Conservation (phyloP, 2,113 vertebrate species). For the Erythrolamprus reginae region DNA sequence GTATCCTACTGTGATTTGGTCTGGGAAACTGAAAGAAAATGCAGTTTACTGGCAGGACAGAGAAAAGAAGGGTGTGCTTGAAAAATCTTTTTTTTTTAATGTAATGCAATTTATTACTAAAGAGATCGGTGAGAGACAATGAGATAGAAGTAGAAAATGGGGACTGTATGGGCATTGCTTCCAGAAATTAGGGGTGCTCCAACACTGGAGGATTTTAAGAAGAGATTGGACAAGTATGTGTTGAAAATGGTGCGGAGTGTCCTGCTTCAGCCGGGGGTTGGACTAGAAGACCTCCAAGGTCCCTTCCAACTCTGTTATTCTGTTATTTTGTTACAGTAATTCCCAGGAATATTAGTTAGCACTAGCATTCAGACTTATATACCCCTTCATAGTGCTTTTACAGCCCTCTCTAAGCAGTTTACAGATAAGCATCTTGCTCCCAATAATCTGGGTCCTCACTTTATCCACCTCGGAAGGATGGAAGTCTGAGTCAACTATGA, state of each 20-base stretch:
- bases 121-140: background rate
- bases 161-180: background rate
- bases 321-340: background rate
- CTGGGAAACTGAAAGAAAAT: background rate
- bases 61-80: background rate
- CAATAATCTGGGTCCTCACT: no score
- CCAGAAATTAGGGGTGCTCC: background rate
- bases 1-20: constrained; percentile 19
- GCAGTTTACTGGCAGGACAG: background rate
- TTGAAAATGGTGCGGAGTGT: background rate
- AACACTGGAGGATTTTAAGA: background rate
- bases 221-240: background rate
- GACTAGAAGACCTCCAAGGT: background rate
- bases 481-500: no score
- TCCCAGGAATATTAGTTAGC: background rate
- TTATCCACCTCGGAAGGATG: no score
- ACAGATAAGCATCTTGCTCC: no score
- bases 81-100: background rate
- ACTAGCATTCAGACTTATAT: no score
- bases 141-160: background rate
- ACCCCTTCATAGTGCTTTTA: no score
- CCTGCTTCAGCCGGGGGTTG: background rate
- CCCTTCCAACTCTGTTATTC: background rate
- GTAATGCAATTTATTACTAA: background rate
- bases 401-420: no score